A percentile compares a stretch with the other conserved stretches of the same genome.
phyloP scores from a whole-genome alignment of 2,113 vertebrate species.

The Rhabdomys dilectus region DNA sequence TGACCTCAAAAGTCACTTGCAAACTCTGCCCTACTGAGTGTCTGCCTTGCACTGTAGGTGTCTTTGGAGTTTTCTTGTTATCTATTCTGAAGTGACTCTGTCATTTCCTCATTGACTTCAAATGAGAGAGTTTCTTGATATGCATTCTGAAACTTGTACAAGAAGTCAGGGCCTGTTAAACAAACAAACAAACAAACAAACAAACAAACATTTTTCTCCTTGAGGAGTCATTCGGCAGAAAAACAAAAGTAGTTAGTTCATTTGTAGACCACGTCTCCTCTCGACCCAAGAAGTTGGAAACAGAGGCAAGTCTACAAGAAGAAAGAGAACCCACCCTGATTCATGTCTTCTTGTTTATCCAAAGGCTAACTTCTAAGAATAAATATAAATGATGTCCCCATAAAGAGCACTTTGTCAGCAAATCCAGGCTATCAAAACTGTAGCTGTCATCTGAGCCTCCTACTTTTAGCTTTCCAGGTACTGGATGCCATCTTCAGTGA shows the following conservation, averaged over 20 bases:
- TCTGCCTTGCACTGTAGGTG: background rate
- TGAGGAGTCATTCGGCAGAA: constrained; percentile 26
- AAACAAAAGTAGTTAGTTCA: constrained; percentile 19
- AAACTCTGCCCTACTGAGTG: background rate
- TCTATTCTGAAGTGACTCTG: background rate
- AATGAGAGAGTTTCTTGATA: background rate
- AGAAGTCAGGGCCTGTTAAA: background rate
- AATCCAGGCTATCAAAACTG: constrained; percentile 92
- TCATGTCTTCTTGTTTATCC: constrained; percentile 92
- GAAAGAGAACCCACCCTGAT: constrained; percentile 62
- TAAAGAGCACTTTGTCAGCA: constrained; percentile 91
- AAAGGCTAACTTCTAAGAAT: constrained; percentile 94
- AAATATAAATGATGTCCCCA: constrained; percentile 93
- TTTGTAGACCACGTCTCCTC: constrained; percentile 48
- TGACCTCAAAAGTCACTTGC: background rate
- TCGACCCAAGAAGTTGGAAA: constrained; percentile 15
- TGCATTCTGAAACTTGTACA: constrained; percentile 36
- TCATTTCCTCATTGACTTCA: constrained; percentile 11
- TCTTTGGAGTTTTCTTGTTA: background rate
- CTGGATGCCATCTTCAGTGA: constrained; percentile 90
- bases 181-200: background rate
- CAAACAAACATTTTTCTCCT: background rate
- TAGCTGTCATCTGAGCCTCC: constrained; percentile 92
- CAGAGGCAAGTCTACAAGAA: constrained; percentile 78
- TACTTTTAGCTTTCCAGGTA: constrained; percentile 79